A percentile compares a stretch with the other conserved stretches of the same genome.
Conservation (phyloP, 2,888 invertebrate species). For the Podotricha telesiphe region DNA sequence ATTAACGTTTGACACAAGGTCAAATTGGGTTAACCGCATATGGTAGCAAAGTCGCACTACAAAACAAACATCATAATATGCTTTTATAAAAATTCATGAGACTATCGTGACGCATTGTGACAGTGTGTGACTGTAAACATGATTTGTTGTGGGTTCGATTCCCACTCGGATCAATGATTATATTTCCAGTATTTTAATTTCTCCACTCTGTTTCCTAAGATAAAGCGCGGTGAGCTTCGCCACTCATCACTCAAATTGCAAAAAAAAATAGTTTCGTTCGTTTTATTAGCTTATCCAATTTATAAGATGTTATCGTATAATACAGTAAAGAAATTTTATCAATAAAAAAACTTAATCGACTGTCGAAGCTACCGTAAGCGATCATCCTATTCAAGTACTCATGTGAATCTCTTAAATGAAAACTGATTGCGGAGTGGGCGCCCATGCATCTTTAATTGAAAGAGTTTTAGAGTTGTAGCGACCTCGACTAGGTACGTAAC, state of each 20-base stretch:
- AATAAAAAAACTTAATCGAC: too few species aligned
- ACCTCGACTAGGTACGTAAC: slow-evolving; percentile 39
- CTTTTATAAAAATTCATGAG: neutral
- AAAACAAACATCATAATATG: neutral
- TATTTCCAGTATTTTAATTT: too few species aligned
- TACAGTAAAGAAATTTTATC: too few species aligned
- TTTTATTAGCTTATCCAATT: neutral
- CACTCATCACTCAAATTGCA: too few species aligned
- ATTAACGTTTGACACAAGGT: slow-evolving; percentile 9
- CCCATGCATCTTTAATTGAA: slow-evolving; percentile 39
- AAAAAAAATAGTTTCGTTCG: neutral
- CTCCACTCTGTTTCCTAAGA: too few species aligned
- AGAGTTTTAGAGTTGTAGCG: slow-evolving; percentile 40
- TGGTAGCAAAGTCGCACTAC: slow-evolving; percentile 1
- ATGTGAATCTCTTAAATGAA: slow-evolving; percentile 29
- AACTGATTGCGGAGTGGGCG: slow-evolving; percentile 38
- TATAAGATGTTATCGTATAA: neutral
- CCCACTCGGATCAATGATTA: too few species aligned
- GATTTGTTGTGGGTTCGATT: too few species aligned
- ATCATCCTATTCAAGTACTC: neutral
- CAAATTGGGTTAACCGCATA: slow-evolving; percentile 6
- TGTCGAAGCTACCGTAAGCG: neutral
- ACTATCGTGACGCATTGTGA: too few species aligned
- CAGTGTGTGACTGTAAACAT: too few species aligned
- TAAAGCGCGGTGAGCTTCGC: too few species aligned